Base-by-base conservation (phyloP, 2,888 invertebrate species). In the Serripes groenlandicus region DNA sequence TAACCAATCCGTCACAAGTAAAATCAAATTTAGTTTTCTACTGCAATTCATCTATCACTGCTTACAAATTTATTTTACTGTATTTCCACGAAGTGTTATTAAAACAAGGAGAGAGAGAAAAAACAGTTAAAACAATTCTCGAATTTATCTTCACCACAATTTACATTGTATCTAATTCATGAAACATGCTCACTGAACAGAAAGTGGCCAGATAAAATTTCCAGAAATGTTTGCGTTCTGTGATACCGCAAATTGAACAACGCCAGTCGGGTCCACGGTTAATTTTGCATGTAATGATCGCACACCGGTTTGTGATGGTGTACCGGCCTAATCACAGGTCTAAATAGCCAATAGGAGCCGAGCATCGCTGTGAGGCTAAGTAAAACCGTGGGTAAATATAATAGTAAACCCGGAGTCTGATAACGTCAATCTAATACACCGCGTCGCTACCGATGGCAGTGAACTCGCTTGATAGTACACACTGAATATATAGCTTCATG, bases 281-380 rank as follows among this genome's bases (percentile, higher is more conserved):
- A 42, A 66, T 66, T 66, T 66, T 34, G 42, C 66, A 66, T 35
- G 66, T 42, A 66, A 66, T 66, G 66, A 37, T 66, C 37, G 28
- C 26, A 37, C 15, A 37, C 23, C 28, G 42, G 26, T 37, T 42
- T 66, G 64, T 34, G 64, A 64, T 35, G 64, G n/a, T 23, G 66
- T 37, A 66, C 26, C 28, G 42, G 66, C 42, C 66, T 42, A 66
- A 11, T 42, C 2, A 42, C 42, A 26, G 11, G 42, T 66, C 66
- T 5, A 42, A 26, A 37, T 66, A 66, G 66, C 66, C 66, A 66
- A 66, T 66, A 37, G 66, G 42, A 42, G 42, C 21, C 37, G 26
- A 66, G 66, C 9, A 35, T 26, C 66, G 11, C 42, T 3, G 42
- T 21, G 42, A 42, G 42, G 23, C 66, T 42, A 28, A 49, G 49